phyloP scores from a whole-genome alignment of 2,797 vertebrate species.

The Lithobates pipiens region DNA sequence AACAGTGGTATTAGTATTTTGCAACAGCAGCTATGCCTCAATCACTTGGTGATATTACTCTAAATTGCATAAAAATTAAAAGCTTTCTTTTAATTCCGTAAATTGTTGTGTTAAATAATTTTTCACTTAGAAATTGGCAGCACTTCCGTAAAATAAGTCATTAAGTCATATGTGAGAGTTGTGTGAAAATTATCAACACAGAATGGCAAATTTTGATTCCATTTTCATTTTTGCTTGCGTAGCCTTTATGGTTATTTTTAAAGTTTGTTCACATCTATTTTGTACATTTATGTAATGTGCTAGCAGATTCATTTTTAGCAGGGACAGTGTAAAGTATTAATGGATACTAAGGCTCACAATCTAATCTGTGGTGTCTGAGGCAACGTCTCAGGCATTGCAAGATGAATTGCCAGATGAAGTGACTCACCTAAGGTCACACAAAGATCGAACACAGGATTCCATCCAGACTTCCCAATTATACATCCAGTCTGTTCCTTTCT shows the following conservation, averaged over 20 bases:
- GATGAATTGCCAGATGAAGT: slow-evolving; percentile 42
- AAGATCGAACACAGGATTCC: slow-evolving; percentile 37
- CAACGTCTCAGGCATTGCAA: slow-evolving; percentile 41
- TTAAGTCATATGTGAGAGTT: neutral
- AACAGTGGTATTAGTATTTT: no score
- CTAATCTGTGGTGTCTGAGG: slow-evolving; percentile 38
- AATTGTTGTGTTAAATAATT: neutral
- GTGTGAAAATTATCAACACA: neutral
- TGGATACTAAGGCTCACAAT: slow-evolving; percentile 27
- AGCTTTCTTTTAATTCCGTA: no score
- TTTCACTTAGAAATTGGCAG: neutral
- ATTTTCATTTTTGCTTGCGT: neutral
- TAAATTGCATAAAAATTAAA: no score
- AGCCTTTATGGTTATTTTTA: neutral
- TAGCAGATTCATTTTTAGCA: slow-evolving; percentile 2
- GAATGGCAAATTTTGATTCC: neutral
- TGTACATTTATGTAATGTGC: neutral
- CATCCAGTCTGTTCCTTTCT: slow-evolving; percentile 24
- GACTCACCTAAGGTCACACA: slow-evolving; percentile 51
- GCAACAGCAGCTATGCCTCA: no score
- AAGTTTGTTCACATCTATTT: slow-evolving; percentile 9
- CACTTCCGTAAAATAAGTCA: neutral
- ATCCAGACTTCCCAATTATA: slow-evolving; percentile 48
- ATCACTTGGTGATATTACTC: no score
- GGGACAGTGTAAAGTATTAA: slow-evolving; percentile 21